Conservation (phyloP, 2,888 invertebrate genomes). For the Ferrisia virgata region DNA sequence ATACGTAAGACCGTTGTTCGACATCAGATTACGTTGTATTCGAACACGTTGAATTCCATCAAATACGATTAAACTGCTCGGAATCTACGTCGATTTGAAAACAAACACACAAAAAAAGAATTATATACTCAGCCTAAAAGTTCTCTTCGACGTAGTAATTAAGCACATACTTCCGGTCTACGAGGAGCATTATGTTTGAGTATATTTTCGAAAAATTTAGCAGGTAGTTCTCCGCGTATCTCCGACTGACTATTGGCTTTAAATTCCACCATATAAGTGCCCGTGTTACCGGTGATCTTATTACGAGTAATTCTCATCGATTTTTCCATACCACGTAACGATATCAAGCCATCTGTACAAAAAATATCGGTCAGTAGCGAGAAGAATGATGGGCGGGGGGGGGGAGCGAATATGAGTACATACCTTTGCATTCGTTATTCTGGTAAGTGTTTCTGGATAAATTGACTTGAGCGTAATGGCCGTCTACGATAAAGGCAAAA, state of each 20-base stretch:
- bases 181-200: constrained; percentile 64
- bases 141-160: too few species aligned
- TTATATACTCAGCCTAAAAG: too few species aligned
- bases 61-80: constrained; percentile 84
- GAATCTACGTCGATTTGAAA: too few species aligned
- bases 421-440: constrained; percentile 72
- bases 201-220: constrained; percentile 73
- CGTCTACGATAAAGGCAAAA: constrained; percentile 81
- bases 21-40: constrained; percentile 84
- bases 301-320: constrained; percentile 80
- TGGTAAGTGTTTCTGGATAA: constrained; percentile 80
- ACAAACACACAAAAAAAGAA: background rate
- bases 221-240: constrained; percentile 79
- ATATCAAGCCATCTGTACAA: constrained; percentile 65
- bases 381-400: too few species aligned
- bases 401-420: too few species aligned
- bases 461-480: constrained; percentile 88
- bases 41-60: constrained; percentile 92
- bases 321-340: constrained; percentile 94
- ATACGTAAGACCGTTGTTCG: constrained; percentile 78
- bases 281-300: constrained; percentile 73
- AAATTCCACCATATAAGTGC: constrained; percentile 81
- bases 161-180: constrained; percentile 49
- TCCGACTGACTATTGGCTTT: constrained; percentile 89
- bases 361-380: too few species aligned